Percentiles rank a stretch among this genome's conserved stretches.
phyloP scores from a whole-genome alignment of 92 coral and sea anemone species.

The Porites evermanni region DNA sequence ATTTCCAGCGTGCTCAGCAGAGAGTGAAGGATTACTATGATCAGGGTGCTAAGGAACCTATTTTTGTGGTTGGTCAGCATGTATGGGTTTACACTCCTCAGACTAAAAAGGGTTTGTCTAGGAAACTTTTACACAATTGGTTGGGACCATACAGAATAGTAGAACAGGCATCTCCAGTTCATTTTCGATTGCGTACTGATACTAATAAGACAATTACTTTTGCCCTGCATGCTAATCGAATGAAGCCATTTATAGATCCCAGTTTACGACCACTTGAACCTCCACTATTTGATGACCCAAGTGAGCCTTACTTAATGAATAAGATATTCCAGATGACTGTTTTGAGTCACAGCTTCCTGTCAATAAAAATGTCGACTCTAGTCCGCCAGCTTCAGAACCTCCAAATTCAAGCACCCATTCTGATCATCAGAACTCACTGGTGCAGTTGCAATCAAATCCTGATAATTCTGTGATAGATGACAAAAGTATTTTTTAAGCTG shows the following conservation, averaged over 20 bases:
- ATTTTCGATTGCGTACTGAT: neutral
- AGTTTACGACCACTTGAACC: constrained; percentile 12
- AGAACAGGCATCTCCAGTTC: constrained; percentile 16
- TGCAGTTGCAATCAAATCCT: neutral
- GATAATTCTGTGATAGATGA: neutral
- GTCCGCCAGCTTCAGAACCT: neutral
- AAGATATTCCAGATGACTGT: constrained; percentile 31
- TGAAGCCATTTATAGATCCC: constrained; percentile 34
- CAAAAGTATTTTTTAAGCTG: neutral
- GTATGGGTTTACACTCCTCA: constrained; percentile 48
- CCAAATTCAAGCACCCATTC: neutral
- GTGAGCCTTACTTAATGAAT: neutral
- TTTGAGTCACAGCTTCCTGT: neutral
- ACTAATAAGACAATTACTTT: constrained; percentile 1
- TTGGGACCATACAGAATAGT: constrained; percentile 26
- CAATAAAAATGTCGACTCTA: neutral
- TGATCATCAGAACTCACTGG: too few relatives aligned
- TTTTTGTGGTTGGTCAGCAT: constrained; percentile 38
- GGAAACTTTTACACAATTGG: neutral
- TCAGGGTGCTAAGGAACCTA: neutral
- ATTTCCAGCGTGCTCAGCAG: constrained; percentile 60
- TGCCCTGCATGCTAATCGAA: neutral
- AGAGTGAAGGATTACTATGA: constrained; percentile 58
- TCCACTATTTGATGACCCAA: neutral
- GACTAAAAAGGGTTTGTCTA: constrained; percentile 23